These are phyloP conservation scores for Callinectes sapidus DNA, from an alignment of 2,888 invertebrate genomes.

Conservation along the genomic window DNA sequence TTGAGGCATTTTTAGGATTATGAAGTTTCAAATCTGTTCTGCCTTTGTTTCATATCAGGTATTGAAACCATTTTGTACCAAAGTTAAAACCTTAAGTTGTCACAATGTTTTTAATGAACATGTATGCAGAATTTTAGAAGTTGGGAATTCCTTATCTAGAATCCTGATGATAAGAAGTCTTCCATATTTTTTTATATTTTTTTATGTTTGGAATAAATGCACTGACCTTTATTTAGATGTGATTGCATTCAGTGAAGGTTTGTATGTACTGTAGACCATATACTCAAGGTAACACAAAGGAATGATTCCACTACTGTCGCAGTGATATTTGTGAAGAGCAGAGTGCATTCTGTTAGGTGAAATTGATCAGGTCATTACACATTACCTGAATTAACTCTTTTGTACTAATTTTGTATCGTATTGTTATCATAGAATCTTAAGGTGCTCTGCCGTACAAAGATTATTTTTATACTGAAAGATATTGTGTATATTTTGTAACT, in stretches of 20 bases:
- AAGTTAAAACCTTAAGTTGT: not conserved
- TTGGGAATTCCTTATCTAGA: not conserved
- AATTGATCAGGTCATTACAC: not conserved
- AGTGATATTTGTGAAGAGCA: not conserved
- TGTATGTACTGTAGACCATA: too few relatives aligned
- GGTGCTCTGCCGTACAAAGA: slow-evolving; percentile 5
- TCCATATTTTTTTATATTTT: too few relatives aligned
- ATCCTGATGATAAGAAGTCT: too few relatives aligned
- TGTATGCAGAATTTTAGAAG: not conserved
- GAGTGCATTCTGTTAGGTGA: not conserved
- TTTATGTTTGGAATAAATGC: too few relatives aligned
- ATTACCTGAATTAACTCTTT: not conserved
- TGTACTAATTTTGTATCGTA: not conserved
- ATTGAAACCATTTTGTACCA: not conserved
- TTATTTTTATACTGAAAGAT: slow-evolving; percentile 11
- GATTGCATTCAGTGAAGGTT: too few relatives aligned
- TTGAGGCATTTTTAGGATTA: not conserved
- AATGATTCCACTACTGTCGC: not conserved
- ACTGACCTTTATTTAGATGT: too few relatives aligned
- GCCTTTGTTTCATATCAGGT: not conserved
- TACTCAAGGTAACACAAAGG: not conserved
- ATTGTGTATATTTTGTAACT: not conserved
- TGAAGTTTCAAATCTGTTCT: not conserved
- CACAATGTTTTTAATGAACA: not conserved
- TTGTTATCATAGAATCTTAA: not conserved